phyloP scores from a whole-genome alignment of 1,140 invertebrate genomes.

The Zaprionus kolodkinae region DNA sequence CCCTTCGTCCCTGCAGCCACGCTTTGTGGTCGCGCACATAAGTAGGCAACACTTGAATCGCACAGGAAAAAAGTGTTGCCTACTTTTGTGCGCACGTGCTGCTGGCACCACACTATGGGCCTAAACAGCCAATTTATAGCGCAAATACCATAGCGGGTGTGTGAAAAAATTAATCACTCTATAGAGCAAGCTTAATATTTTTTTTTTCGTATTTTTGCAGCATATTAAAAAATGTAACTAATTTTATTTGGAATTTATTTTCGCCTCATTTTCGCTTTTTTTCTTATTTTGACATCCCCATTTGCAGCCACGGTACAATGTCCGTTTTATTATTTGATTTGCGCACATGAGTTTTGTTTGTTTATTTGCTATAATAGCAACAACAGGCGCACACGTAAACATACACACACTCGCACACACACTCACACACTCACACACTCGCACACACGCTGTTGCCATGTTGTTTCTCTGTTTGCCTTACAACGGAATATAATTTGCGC shows the following conservation, averaged over 20 bases:
- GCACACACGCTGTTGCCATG: constrained; percentile 1
- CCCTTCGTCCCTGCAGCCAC: background rate
- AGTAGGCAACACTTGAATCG: too few relatives aligned
- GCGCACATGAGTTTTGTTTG: constrained; percentile 49
- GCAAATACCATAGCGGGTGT: background rate
- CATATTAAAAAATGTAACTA: background rate
- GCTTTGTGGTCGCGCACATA: constrained; percentile 27
- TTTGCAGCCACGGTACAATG: constrained; percentile 17
- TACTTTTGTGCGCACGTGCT: constrained; percentile 57
- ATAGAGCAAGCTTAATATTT: background rate
- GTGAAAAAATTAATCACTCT: background rate
- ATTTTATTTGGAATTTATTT: constrained; percentile 1
- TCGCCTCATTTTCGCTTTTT: background rate
- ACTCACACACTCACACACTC: constrained; percentile 1
- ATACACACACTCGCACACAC: background rate
- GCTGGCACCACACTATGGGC: background rate
- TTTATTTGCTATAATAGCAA: constrained; percentile 63
- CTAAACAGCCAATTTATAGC: background rate
- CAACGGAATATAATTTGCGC: constrained; percentile 78
- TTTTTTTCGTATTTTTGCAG: background rate
- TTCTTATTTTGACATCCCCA: constrained; percentile 7
- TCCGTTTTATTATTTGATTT: constrained; percentile 32
- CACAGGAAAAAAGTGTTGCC: constrained; percentile 54
- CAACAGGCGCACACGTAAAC: constrained; percentile 23
- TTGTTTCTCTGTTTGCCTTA: constrained; percentile 61